Percentiles rank a stretch among this genome's conserved stretches.
Evolutionary conservation across 2,797 vertebrate genomes (phyloP).

Genomic region (Odontamblyopus rebecca): DNA sequence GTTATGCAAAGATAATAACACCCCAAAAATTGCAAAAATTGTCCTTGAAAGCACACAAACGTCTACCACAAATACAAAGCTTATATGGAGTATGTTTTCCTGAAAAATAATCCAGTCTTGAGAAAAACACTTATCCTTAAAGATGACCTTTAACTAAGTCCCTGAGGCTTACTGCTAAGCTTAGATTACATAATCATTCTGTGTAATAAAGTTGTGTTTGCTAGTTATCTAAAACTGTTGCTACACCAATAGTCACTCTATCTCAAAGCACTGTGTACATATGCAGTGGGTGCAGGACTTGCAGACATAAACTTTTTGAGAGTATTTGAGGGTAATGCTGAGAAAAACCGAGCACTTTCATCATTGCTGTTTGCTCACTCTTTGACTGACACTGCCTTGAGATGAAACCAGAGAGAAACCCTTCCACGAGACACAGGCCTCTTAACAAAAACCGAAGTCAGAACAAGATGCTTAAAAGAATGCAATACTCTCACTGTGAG

Average conservation of each 20-base stretch:
- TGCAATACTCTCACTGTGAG: background rate
- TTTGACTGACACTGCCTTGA: slow-evolving; percentile 13
- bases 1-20: no score
- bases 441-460: slow-evolving; percentile 3
- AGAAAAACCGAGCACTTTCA: slow-evolving; percentile 8
- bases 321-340: background rate
- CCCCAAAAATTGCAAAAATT: no score
- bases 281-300: background rate
- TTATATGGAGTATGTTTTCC: background rate
- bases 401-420: slow-evolving; percentile 6
- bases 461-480: slow-evolving; percentile 3
- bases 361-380: slow-evolving; percentile 2
- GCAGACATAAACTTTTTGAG: slow-evolving; percentile 6
- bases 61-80: background rate
- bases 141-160: background rate
- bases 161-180: background rate
- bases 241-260: background rate
- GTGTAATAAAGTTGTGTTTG: background rate
- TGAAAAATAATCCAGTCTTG: background rate
- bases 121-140: background rate
- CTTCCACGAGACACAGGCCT: background rate
- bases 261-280: background rate
- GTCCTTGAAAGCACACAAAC: background rate
- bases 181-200: background rate
- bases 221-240: background rate